Base-by-base conservation (phyloP, 2,797 vertebrate species). In the Acipenser ruthenus region DNA sequence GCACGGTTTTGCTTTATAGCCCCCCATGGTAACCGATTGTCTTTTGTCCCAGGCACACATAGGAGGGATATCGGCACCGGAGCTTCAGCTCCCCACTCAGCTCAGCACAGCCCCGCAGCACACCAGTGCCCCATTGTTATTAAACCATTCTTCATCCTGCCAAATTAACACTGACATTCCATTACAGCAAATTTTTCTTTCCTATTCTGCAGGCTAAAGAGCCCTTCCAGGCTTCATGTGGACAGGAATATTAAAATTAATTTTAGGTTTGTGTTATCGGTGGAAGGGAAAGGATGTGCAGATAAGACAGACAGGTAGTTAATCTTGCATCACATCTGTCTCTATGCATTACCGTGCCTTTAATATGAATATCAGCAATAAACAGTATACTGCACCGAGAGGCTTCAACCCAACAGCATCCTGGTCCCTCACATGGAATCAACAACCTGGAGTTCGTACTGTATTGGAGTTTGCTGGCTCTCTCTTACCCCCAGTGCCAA, bases 151-250 rank as follows among this genome's bases (percentile, higher is more conserved):
- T n/a, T 55, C 53, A 55, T n/a, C n/a, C n/a, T 55, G 3, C n/a
- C 53, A 55, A 55, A 55, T 55, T 55, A 55, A 55, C 53, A 55
- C 9, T 55, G 53, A 55, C 53, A 55, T 55, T 55, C 53, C 53
- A 55, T 10, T 55, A 55, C n/a, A 55, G 53, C 53, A 55, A 37
- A 6, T 55, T 55, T 55, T 55, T 55, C 37, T 55, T 55, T 55
- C 53, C 53, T 55, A 55, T 55, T 55, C 7, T 55, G 10, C n/a
- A n/a, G 53, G 53, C 53, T n/a, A 55, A 55, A 55, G 53, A 55
- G 53, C 53, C 7, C n/a, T 55, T 55, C 53, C 53, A 55, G n/a
- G 3, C 6, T 55, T 55, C n/a, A 55, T 55, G 53, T n/a, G n/a
- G 3, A n/a, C 4, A 10, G 53, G n/a, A 10, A 55, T 10, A 55